A percentile compares a stretch with the other conserved stretches of the same genome.
These are phyloP conservation scores for Melanotaenia trifasciata DNA, from an alignment of 2,797 vertebrate genomes.

Conservation along the genomic window DNA sequence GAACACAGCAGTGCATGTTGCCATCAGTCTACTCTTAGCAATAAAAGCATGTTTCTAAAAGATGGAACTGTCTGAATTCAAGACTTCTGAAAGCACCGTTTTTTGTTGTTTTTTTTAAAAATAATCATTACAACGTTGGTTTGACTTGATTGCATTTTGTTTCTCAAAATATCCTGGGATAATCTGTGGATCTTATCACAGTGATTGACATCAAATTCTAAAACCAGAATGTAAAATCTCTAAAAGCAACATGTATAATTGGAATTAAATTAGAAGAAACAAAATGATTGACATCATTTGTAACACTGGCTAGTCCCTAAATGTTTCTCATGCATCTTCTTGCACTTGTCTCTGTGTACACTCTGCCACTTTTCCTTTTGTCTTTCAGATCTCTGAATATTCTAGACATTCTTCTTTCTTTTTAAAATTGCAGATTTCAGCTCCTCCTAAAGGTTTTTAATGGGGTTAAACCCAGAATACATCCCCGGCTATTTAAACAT, in stretches of 20 bases:
- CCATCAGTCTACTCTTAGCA: slow-evolving; percentile 79
- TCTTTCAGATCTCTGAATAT: no score
- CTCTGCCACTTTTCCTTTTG: neutral
- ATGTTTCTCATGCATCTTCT: neutral
- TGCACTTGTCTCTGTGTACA: neutral
- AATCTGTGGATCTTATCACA: neutral
- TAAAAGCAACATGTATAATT: neutral
- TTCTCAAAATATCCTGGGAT: neutral
- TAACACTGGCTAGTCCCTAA: neutral
- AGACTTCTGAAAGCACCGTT: slow-evolving; percentile 15
- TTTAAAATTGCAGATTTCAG: no score
- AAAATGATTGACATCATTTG: neutral
- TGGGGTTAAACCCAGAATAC: neutral
- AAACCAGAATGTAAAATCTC: neutral
- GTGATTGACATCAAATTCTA: neutral
- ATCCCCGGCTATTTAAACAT: neutral
- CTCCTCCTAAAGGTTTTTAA: no score
- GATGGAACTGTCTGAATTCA: slow-evolving; percentile 56
- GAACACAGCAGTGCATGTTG: slow-evolving; percentile 53
- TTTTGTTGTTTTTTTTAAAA: no score
- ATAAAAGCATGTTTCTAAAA: slow-evolving; percentile 73
- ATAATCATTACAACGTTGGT: neutral
- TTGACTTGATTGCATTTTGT: neutral
- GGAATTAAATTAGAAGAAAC: neutral
- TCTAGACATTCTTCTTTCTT: no score